phyloP scores from a whole-genome alignment of 1,140 invertebrate genomes.

The Achatina immaculata region DNA sequence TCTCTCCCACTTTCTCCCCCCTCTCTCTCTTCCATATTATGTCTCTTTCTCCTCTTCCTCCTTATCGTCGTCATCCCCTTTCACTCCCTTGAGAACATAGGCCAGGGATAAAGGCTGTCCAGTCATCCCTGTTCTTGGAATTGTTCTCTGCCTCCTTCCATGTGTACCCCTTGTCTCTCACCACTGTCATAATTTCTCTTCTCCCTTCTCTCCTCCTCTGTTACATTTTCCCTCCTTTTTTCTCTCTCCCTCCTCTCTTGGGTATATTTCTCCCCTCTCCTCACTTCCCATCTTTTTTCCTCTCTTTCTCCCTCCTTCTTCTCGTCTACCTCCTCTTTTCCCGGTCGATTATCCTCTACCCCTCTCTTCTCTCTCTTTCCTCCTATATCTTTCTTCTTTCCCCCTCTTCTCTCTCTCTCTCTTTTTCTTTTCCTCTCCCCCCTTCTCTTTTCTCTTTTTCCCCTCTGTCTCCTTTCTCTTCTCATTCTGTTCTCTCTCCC shows the following conservation, averaged over 20 bases:
- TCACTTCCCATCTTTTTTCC: constrained; percentile 23
- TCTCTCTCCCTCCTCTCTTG: background rate
- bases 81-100: too few species aligned
- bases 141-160: too few species aligned
- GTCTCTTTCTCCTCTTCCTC: background rate
- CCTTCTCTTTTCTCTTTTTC: too few species aligned
- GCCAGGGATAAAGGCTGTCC: too few species aligned
- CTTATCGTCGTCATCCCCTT: background rate
- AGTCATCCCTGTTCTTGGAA: too few species aligned
- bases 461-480: too few species aligned
- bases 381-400: too few species aligned
- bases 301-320: background rate
- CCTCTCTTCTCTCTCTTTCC: too few species aligned
- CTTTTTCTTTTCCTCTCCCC: too few species aligned
- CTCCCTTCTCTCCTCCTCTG: background rate
- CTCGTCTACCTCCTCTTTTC: background rate
- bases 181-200: too few species aligned
- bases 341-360: background rate
- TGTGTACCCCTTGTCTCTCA: too few species aligned
- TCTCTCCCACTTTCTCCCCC: background rate
- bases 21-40: background rate
- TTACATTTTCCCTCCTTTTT: background rate
- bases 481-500: background rate
- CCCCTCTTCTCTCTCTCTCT: too few species aligned
- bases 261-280: constrained; percentile 3